Base-by-base conservation (phyloP, 2,113 vertebrate species). In the Dunckerocampus dactyliophorus region DNA sequence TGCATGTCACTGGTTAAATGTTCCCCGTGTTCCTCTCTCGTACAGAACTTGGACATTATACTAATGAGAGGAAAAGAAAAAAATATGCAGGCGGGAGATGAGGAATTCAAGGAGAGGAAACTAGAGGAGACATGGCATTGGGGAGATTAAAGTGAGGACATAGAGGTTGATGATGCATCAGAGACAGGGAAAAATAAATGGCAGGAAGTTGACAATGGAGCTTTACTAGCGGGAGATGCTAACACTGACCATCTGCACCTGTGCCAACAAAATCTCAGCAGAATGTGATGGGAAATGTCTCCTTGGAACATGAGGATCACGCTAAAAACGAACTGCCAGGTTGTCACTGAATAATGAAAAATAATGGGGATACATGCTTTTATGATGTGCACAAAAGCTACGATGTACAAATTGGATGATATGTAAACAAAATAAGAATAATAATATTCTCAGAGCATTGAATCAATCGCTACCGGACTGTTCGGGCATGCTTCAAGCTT, bases 1-100 rank as follows among this genome's bases (percentile, higher is more conserved):
- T 64, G 74, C 59, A 14, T 62, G 83, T 77, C 74, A 80, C 60
- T 64, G 74, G 75, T 80, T 82, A 79, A 81, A 74, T 79, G 71
- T 59, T 56, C 37, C 62, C 68, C 64, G 21, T 3, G 67, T 72
- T 82, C 66, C 60, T 55, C 28, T 66, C 68, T 74, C 66, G 71
- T 2, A 39, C 74, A n/a, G 63, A 73, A 70, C 20, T 6, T 45
- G 53, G 67, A 79, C 61, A 80, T 85, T 74, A 79, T 71, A 77
- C 79, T 82, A 80, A 86, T 76, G 67, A 75, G 80, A 58, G 59
- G 63, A 72, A 56, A 67, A 47, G 67, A n/a, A 59, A 59, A 14
- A 42, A n/a, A 39, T 14, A 43, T 11, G 34, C 19, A 42, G n/a
- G 51, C 16, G 62, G 39, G 50, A 42, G 55, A 21, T 57, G 21